Evolutionary conservation across 1,140 invertebrate species (phyloP).

Genomic region (Lucilia cuprina): DNA sequence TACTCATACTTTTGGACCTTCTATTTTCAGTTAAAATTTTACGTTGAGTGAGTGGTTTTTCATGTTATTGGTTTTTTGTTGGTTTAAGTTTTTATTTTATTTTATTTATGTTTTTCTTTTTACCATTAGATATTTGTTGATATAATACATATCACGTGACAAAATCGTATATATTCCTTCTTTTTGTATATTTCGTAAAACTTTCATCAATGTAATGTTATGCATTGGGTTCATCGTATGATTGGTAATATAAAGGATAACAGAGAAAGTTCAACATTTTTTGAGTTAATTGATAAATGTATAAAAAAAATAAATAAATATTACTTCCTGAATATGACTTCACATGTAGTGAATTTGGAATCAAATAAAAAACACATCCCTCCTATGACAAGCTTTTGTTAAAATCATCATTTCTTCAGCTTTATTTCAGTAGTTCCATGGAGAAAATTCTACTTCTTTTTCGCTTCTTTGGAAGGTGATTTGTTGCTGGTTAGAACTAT

Average conservation of each 20-base stretch:
- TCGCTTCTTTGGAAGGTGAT: no score
- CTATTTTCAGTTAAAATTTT: neutral
- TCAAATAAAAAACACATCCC: no score
- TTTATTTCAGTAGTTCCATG: no score
- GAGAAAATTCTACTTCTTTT: no score
- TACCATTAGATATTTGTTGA: neutral
- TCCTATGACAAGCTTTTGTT: no score
- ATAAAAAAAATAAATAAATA: no score
- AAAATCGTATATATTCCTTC: conserved; percentile 23
- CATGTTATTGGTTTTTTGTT: conserved; percentile 16
- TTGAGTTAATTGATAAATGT: no score
- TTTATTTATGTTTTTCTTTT: neutral
- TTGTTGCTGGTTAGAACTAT: no score
- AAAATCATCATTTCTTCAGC: no score
- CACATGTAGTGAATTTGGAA: no score
- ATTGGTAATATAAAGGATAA: neutral
- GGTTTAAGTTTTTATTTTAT: neutral
- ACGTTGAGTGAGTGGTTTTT: conserved; percentile 23
- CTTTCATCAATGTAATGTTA: neutral
- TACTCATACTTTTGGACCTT: neutral
- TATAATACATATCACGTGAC: conserved; percentile 21
- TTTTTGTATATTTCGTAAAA: neutral
- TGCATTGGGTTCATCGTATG: neutral
- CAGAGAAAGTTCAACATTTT: no score
- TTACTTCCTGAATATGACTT: no score